These are phyloP conservation scores for Apteryx owenii DNA, from an alignment of 2,113 vertebrate genomes.

Conservation along the genomic window DNA sequence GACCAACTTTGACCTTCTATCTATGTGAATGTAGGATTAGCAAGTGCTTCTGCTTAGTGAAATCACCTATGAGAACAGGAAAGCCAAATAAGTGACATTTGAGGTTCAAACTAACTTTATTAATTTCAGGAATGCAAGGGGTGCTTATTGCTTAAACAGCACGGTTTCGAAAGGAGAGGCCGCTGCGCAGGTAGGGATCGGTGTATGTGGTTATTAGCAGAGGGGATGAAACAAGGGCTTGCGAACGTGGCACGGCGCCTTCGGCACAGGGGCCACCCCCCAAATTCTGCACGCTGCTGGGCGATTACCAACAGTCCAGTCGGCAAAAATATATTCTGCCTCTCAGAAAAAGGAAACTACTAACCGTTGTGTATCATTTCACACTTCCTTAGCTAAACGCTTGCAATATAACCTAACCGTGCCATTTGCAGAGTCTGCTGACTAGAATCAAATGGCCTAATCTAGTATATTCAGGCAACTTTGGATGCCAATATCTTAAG, in stretches of 20 bases:
- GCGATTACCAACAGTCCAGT: not conserved
- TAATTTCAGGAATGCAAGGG: slow-evolving; percentile 83
- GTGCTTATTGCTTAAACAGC: slow-evolving; percentile 48
- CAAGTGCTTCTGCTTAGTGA: slow-evolving; percentile 89
- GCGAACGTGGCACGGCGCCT: not conserved
- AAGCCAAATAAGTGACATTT: slow-evolving; percentile 87
- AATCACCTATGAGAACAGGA: slow-evolving; percentile 93
- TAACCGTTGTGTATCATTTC: rapidly evolving
- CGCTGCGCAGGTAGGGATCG: not conserved
- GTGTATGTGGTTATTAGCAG: not conserved
- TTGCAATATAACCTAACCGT: not conserved
- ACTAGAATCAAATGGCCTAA: not conserved
- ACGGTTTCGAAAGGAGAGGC: not conserved
- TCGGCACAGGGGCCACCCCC: not conserved
- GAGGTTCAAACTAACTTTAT: slow-evolving; percentile 87
- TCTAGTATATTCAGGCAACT: not conserved
- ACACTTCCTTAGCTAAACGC: not conserved
- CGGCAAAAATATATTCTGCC: not conserved
- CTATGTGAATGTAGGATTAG: slow-evolving; percentile 91
- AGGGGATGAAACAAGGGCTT: not conserved
- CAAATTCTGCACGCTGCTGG: rapidly evolving
- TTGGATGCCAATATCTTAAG: not conserved
- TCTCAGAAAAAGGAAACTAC: not conserved
- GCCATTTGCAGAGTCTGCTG: not conserved
- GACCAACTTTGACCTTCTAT: slow-evolving; percentile 99